A percentile compares a stretch with the other conserved stretches of the same genome.
These are phyloP conservation scores for Dicaeum eximium DNA, from an alignment of 2,113 vertebrate species.

Conservation along the genomic window DNA sequence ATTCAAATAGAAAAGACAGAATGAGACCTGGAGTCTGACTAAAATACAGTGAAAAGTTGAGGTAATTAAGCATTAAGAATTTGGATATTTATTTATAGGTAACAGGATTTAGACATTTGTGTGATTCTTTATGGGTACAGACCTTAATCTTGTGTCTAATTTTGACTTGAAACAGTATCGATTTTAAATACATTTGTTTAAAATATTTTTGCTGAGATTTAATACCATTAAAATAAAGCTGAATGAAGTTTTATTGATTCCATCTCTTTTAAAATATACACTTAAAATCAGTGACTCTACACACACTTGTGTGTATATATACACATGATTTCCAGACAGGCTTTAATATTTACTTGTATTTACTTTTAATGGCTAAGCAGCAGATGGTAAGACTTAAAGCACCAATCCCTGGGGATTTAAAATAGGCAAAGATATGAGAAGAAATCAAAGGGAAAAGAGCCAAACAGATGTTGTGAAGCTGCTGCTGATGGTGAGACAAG, in stretches of 20 bases:
- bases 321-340: background rate
- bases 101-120: background rate
- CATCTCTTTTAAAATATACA: background rate
- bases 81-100: background rate
- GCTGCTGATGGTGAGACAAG: background rate
- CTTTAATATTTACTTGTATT: slow-evolving; percentile 17
- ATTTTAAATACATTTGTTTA: background rate
- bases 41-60: background rate
- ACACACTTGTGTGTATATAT: too few species aligned
- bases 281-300: background rate
- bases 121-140: background rate
- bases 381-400: slow-evolving; percentile 39
- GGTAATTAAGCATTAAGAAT: background rate
- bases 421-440: background rate
- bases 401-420: background rate
- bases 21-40: background rate
- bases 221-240: background rate
- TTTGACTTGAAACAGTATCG: background rate
- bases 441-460: background rate
- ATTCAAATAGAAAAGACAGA: background rate
- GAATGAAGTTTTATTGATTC: background rate
- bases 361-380: background rate
- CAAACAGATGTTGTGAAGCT: slow-evolving; percentile 37
- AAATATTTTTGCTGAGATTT: background rate
- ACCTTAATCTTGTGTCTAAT: background rate